phyloP scores from a whole-genome alignment of 2,797 vertebrate species.

The Odontamblyopus lacepedii region DNA sequence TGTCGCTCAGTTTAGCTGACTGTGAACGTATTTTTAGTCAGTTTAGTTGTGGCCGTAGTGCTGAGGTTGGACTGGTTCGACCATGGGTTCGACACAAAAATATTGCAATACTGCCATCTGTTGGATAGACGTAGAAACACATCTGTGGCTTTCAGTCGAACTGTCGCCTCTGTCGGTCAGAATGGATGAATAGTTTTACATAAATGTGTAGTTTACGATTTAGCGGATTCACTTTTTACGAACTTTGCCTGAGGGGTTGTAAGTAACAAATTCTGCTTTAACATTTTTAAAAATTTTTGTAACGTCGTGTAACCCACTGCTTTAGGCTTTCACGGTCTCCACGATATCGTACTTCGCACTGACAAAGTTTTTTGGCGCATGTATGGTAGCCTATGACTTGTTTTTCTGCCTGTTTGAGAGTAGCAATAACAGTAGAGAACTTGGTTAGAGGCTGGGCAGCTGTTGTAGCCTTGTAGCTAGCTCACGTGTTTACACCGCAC shows the following conservation, averaged over 20 bases:
- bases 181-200: too few species aligned
- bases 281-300: neutral
- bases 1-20: too few species aligned
- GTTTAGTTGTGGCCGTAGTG: too few species aligned
- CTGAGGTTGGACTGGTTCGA: too few species aligned
- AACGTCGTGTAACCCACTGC: neutral
- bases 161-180: too few species aligned
- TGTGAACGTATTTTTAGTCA: too few species aligned
- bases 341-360: neutral
- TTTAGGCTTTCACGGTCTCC: neutral
- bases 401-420: too few species aligned
- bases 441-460: neutral
- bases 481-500: neutral
- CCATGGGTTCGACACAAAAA: neutral
- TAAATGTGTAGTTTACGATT: too few species aligned
- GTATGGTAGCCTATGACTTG: too few species aligned
- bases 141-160: neutral
- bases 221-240: neutral
- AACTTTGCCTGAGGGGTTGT: neutral
- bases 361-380: neutral
- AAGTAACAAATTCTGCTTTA: neutral
- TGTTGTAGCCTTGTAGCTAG: neutral
- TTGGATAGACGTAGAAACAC: constrained; percentile 14
- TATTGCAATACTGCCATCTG: constrained; percentile 39
- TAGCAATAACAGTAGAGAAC: too few species aligned